A percentile compares a stretch with the other conserved stretches of the same genome.
Evolutionary conservation across 2,113 vertebrate species (phyloP).

Genomic region (Poeciliopsis occidentalis): DNA sequence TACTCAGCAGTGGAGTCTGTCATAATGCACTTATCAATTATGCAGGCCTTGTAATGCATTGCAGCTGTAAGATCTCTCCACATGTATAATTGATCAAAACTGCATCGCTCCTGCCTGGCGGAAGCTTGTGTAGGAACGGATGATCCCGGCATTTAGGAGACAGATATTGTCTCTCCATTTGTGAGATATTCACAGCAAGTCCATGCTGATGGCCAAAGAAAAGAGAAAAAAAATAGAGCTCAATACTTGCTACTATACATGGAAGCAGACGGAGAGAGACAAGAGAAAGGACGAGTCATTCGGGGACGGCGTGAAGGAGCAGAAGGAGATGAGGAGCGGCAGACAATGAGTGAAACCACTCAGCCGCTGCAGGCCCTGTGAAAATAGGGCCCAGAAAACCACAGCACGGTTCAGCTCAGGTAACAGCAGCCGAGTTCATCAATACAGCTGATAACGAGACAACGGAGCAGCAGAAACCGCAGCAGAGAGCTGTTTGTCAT

Average conservation of each 20-base stretch:
- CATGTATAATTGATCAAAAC: conserved; percentile 13
- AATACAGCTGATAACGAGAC: conserved; percentile 24
- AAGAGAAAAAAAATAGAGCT: conserved; percentile 31
- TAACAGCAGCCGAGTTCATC: conserved; percentile 42
- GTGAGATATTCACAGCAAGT: conserved; percentile 7
- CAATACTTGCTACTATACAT: conserved; percentile 21
- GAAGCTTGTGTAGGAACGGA: conserved; percentile 20
- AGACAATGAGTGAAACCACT: conserved; percentile 52
- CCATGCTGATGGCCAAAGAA: conserved; percentile 55
- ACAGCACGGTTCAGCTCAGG: conserved; percentile 58
- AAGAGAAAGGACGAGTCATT: conserved; percentile 55
- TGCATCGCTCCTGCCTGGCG: background rate
- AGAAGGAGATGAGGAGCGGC: conserved; percentile 37
- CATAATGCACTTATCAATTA: conserved; percentile 43
- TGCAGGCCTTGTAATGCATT: conserved; percentile 49
- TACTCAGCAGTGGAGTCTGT: conserved; percentile 34
- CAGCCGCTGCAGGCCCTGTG: conserved; percentile 50
- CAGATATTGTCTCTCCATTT: background rate
- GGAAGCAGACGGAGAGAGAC: conserved; percentile 53
- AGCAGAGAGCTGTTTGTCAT: background rate
- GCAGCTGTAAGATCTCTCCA: conserved; percentile 51
- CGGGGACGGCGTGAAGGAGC: conserved; percentile 28
- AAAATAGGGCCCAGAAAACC: conserved; percentile 49
- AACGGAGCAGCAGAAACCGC: background rate
- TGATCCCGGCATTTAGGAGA: conserved; percentile 8